Evolutionary conservation across 35 echinoderm and acorn worm species (phyloP), one percentile per base, ranked within the genome.

Genomic region (Chiridota heheva): DNA sequence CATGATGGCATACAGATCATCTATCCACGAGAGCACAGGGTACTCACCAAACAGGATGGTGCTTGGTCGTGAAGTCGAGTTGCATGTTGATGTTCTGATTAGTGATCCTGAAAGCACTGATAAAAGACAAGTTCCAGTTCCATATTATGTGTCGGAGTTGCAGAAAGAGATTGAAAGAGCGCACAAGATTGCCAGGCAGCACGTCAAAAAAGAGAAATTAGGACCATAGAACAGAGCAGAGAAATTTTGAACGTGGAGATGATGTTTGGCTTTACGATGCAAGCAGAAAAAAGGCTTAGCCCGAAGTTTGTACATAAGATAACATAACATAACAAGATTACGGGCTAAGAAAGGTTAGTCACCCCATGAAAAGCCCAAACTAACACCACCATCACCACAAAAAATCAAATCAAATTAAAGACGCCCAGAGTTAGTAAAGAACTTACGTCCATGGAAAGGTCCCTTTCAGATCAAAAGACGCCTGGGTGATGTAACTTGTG

Each of bases 191-290:
- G 83, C 83, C 16, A 34, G 56, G 33, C 1, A 77, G 32, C 57
- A 66, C 34, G 31, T 86, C 2, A 33, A 32, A 86, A 43, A 86
- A 76, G 38, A 30, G 40, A 1, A 20, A 86, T 20, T 76, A 84
- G 44, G 67, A 84, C 67, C 26, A 42, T 36, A 60, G 42, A 0
- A 76, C 36, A 17, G 46, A 5, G 8, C 1, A n/a, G 2, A 0
- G 17, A 7, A 20, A 25, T 16, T 84, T 84, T 41, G 12, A 8
- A 22, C 7, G 7, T 18, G 60, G 79, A 44, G 10, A 46, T 18
- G 59, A 16, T 17, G 60, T 80, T 2, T 81, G 86, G 86, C 63
- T 88, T 20, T 60, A 41, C 58, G 72, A 82, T 49, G 26, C 76
- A 64, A 39, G 3, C 0, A 59, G 56, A 37, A 89, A 89, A 49